Base-by-base conservation (phyloP, 2,888 invertebrate genomes). In the Noctuana brunneofusca region DNA sequence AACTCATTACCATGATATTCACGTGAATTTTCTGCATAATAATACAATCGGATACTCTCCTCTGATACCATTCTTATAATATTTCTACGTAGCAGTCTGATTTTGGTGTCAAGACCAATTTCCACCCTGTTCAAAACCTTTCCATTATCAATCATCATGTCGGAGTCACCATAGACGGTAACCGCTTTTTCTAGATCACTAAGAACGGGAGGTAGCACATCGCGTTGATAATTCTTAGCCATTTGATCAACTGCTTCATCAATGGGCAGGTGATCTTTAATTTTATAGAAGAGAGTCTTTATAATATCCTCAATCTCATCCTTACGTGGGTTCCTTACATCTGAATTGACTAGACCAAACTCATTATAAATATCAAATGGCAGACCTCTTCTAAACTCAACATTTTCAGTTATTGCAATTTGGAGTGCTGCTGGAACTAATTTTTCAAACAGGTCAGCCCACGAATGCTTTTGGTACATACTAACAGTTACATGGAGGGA, bases 401-500 rank as follows among this genome's bases (percentile, higher is more conserved):
- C 81, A 83, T 96, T 95, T 60, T 94, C 92, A 62, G 90, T 89
- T 18, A 96, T 94, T 0, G 97, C 97, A 60, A 89, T 85, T 71
- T 95, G 92, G 63, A 99, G 74, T 0, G 98, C 96, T 32, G 92
- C 84, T 0, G 97, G 96, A 46, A 98, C 68, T 66, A 95, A 79
- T 91, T 95, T 95, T 78, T 97, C 96, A 67, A 99, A 87, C 5
- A 98, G 92, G 89, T 99, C 97, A 24, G 95, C 96, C 94, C 96
- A 99, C 0, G 97, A 93, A 79, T 97, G 97, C 74, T 95, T 95
- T 79, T 99, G 98, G 78, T 97, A 98, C 74, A 97, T 95, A 54
- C 98, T 98, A 3, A 99, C 87, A 0, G 99, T 99, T 4, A 99
- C 94, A 82, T 99, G 99, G 2, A 99, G 92, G 1, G 99, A 99